Evolutionary conservation across 2,113 vertebrate species (phyloP).

Genomic region (Brachypteracias leptosomus): DNA sequence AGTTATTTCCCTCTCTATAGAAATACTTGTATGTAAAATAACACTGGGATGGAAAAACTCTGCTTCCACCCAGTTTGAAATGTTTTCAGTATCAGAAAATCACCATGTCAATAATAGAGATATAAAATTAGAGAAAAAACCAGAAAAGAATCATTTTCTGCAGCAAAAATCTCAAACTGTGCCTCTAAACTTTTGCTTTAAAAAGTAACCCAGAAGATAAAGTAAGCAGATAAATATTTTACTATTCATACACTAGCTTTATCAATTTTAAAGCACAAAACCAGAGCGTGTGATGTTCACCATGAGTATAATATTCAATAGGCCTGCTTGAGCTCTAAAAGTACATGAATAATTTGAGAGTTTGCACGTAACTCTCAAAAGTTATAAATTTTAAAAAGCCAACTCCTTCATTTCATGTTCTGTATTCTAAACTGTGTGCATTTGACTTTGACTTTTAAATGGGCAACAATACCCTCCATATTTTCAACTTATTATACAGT

Average conservation of each 20-base stretch:
- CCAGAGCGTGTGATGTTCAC: background rate
- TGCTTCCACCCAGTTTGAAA: background rate
- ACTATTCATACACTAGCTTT: background rate
- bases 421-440: background rate
- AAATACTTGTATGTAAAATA: background rate
- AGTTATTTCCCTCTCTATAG: background rate
- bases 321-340: background rate
- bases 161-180: background rate
- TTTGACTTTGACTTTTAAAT: background rate
- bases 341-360: background rate
- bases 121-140: background rate
- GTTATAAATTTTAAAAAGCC: background rate
- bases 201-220: background rate
- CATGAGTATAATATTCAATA: background rate
- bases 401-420: background rate
- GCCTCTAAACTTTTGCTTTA: background rate
- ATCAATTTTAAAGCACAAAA: conserved; percentile 2
- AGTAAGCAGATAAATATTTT: background rate
- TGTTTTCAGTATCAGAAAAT: background rate
- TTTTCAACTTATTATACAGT: background rate
- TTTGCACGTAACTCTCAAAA: background rate
- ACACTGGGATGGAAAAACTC: background rate
- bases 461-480: background rate
- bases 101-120: background rate
- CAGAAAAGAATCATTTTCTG: background rate